Conservation (phyloP, 2,797 vertebrate genomes). For the Lithobates sylvaticus region DNA sequence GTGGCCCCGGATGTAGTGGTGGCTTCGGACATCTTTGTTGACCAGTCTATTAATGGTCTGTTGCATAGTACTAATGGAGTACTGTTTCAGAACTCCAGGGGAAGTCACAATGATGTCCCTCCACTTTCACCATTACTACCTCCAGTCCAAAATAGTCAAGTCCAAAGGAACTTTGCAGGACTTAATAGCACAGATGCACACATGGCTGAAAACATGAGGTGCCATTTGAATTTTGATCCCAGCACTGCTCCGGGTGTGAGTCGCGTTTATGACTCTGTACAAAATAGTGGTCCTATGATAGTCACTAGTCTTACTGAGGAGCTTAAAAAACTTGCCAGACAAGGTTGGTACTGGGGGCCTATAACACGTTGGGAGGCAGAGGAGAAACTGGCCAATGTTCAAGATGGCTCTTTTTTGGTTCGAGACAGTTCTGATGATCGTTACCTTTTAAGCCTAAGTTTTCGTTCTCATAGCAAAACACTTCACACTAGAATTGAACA, state of each 20-base stretch:
- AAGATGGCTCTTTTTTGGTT: slow-evolving; percentile 94
- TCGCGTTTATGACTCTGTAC: slow-evolving; percentile 95
- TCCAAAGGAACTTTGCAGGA: slow-evolving; percentile 89
- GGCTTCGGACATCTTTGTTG: slow-evolving; percentile 90
- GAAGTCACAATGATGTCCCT: slow-evolving; percentile 76
- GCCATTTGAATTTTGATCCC: slow-evolving; percentile 96
- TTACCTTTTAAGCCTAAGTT: slow-evolving; percentile 97
- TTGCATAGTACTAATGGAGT: slow-evolving; percentile 86
- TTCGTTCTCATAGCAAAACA: slow-evolving; percentile 95
- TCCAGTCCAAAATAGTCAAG: slow-evolving; percentile 84
- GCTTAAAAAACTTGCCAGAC: slow-evolving; percentile 95
- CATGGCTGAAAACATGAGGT: slow-evolving; percentile 89
- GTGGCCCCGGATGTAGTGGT: slow-evolving; percentile 84
- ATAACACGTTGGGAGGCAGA: slow-evolving; percentile 99
- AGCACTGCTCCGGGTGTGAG: slow-evolving; percentile 93
- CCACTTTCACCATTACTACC: slow-evolving; percentile 94
- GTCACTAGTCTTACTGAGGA: slow-evolving; percentile 97
- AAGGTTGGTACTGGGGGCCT: slow-evolving; percentile 99
- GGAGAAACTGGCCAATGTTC: slow-evolving; percentile 92
- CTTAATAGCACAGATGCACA: slow-evolving; percentile 87
- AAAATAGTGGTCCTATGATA: slow-evolving; percentile 92
- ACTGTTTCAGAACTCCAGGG: slow-evolving; percentile 88
- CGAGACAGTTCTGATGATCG: slow-evolving; percentile 97
- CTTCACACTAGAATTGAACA: slow-evolving; percentile 98
- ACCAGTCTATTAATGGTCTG: slow-evolving; percentile 86